Conservation (phyloP, 2,113 vertebrate genomes). For the Mirounga angustirostris region DNA sequence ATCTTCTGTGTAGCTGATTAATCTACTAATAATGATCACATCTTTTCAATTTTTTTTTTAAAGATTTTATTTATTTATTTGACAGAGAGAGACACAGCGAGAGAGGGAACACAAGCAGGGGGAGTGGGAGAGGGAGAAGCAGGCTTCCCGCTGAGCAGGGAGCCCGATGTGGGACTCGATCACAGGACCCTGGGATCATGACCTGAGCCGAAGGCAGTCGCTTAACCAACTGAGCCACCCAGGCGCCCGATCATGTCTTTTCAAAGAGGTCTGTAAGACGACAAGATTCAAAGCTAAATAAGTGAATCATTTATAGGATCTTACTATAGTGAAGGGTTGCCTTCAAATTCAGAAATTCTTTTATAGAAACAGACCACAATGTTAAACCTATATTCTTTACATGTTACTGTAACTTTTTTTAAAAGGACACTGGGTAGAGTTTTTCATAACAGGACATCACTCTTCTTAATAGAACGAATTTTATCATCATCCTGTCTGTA, state of each 20-base stretch:
- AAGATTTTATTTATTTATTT: too few relatives aligned
- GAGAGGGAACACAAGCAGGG: too few relatives aligned
- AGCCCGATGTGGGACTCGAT: too few relatives aligned
- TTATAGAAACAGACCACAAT: background rate
- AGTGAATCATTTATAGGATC: background rate
- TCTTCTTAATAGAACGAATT: slow-evolving; percentile 17
- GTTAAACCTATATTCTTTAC: background rate
- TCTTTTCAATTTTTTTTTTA: too few relatives aligned
- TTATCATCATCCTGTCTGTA: background rate
- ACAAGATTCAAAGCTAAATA: slow-evolving; percentile 15
- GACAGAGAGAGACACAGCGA: too few relatives aligned
- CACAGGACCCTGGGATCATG: too few relatives aligned
- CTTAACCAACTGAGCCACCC: too few relatives aligned
- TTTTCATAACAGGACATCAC: background rate
- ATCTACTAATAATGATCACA: background rate
- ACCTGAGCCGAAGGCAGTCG: too few relatives aligned
- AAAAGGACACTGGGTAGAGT: background rate
- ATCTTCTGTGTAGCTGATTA: background rate
- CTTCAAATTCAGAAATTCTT: slow-evolving; percentile 55
- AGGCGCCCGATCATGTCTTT: background rate
- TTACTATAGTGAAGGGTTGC: background rate
- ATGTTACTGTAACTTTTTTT: background rate
- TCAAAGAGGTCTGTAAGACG: background rate
- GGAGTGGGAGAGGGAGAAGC: too few relatives aligned
- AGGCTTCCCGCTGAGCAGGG: too few relatives aligned